Evolutionary conservation across 2,113 vertebrate genomes (phyloP).

Genomic region (Rhynchopsitta pachyrhyncha): DNA sequence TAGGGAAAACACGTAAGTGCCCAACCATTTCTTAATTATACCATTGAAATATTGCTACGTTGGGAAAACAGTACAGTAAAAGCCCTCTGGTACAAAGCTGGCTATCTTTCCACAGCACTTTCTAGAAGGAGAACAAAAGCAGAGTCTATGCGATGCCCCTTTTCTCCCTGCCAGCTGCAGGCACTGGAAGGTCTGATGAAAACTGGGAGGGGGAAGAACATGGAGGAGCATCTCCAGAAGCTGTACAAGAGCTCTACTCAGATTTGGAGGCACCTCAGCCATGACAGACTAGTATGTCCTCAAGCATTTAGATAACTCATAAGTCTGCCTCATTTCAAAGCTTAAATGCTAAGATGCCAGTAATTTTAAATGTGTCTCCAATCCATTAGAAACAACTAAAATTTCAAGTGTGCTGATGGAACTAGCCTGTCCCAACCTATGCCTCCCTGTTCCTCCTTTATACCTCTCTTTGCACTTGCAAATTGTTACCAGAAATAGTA

Average conservation of each 20-base stretch:
- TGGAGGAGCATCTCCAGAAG: neutral
- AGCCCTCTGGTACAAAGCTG: neutral
- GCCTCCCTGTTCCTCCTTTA: neutral
- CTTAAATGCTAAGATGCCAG: neutral
- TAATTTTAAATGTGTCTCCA: neutral
- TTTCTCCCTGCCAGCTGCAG: neutral
- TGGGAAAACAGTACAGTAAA: neutral
- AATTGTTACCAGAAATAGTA: neutral
- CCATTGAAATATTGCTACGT: neutral
- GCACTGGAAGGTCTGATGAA: neutral
- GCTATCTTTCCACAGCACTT: neutral
- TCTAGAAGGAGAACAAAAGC: neutral
- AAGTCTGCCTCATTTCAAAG: neutral
- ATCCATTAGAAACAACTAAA: neutral
- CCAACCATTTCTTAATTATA: neutral
- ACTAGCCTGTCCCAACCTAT: neutral
- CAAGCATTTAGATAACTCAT: neutral
- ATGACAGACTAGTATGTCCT: fast-evolving
- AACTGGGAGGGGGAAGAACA: neutral
- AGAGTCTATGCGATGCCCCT: fast-evolving
- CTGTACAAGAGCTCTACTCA: neutral
- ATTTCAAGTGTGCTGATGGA: neutral
- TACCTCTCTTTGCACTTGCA: neutral
- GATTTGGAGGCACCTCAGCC: neutral
- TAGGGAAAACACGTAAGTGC: neutral